phyloP scores from a whole-genome alignment of 2,113 vertebrate genomes.

The Ceyx cyanopectus region DNA sequence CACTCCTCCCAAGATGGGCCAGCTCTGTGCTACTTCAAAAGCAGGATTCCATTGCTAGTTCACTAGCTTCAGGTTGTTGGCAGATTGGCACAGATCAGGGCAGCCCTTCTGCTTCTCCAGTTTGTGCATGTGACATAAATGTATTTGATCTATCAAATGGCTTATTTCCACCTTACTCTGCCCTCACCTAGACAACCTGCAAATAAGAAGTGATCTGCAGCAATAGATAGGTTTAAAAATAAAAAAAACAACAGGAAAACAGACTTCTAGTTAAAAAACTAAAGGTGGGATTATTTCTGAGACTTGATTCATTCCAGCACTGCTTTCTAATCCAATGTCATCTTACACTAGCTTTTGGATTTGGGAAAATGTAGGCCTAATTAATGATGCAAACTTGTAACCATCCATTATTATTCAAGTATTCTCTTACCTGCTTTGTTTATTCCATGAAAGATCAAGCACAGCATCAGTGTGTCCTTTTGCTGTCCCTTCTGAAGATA shows the following conservation, averaged over 20 bases:
- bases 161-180: background rate
- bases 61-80: background rate
- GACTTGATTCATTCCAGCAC: background rate
- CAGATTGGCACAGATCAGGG: background rate
- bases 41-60: background rate
- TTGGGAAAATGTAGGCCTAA: background rate
- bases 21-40: background rate
- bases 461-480: slow-evolving; percentile 92
- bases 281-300: background rate
- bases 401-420: background rate
- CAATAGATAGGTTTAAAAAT: background rate
- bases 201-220: background rate
- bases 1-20: background rate
- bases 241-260: background rate
- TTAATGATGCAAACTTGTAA: background rate
- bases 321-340: background rate
- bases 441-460: slow-evolving; percentile 97
- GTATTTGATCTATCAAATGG: background rate
- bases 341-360: background rate
- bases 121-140: background rate
- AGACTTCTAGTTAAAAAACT: background rate
- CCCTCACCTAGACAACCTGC: background rate
- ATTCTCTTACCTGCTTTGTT: slow-evolving; percentile 83
- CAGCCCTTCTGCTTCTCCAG: background rate
- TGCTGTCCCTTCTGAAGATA: slow-evolving; percentile 70